Evolutionary conservation across 1,140 invertebrate species (phyloP).

Genomic region (Conus betulinus): DNA sequence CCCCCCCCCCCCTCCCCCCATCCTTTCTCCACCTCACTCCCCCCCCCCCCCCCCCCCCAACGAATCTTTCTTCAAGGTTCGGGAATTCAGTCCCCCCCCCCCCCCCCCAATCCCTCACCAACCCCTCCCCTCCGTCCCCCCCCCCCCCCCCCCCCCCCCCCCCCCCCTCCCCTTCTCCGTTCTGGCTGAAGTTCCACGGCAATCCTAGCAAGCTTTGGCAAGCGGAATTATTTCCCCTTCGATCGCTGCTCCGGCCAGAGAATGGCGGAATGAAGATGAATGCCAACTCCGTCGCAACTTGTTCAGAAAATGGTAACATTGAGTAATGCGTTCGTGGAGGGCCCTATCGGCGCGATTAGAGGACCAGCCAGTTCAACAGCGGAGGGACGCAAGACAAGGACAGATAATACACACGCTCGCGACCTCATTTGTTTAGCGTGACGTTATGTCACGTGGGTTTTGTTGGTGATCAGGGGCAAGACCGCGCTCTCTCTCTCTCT

Average conservation of each 20-base stretch:
- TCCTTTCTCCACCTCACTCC: not conserved
- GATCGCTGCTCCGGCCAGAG: not conserved
- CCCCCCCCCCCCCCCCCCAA: not conserved
- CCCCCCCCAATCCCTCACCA: not conserved
- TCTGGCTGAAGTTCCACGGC: not conserved
- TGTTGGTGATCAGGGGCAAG: not conserved
- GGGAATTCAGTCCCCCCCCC: not conserved
- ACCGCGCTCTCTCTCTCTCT: too few relatives aligned
- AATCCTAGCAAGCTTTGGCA: not conserved
- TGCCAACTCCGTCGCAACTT: not conserved
- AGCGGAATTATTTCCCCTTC: slow-evolving; percentile 1
- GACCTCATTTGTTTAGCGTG: not conserved
- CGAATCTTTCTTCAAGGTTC: too few relatives aligned
- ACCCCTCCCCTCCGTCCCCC: not conserved
- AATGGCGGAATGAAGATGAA: not conserved
- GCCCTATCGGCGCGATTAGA: not conserved
- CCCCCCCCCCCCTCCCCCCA: too few relatives aligned
- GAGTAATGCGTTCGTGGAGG: not conserved
- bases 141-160: too few relatives aligned
- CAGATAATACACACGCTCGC: not conserved
- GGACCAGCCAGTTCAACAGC: not conserved
- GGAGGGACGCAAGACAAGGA: not conserved
- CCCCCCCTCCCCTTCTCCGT: not conserved
- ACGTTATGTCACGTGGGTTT: not conserved
- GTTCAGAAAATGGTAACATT: not conserved